Percentiles rank a stretch among this genome's conserved stretches.
phyloP scores from a whole-genome alignment of 37 sponge, comb jelly and placozoan species.

The Amphimedon queenslandica region DNA sequence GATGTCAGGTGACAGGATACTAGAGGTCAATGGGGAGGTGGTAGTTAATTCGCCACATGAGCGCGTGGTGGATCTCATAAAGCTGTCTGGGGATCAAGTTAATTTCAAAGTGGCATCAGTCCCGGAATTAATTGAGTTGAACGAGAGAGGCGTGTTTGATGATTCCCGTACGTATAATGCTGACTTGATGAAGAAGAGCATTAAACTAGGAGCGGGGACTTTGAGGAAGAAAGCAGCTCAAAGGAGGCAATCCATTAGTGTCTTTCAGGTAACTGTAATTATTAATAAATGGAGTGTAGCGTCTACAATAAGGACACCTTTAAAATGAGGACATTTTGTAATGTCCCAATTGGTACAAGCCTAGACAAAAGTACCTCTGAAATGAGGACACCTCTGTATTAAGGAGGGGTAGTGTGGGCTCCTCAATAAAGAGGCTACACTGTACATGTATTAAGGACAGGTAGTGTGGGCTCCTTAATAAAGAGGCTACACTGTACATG shows the following conservation, averaged over 20 bases:
- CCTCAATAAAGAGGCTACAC: too few species aligned
- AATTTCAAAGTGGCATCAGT: conserved; percentile 67
- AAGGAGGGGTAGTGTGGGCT: too few species aligned
- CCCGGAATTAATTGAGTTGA: conserved; percentile 82
- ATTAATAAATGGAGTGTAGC: too few species aligned
- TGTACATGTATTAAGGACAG: too few species aligned
- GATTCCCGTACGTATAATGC: not conserved
- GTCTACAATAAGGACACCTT: too few species aligned
- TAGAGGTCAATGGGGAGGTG: conserved; percentile 82
- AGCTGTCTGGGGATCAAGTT: conserved; percentile 56
- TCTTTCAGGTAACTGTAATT: conserved; percentile 2
- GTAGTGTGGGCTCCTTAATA: too few species aligned
- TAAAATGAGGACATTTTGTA: too few species aligned
- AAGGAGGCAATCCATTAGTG: not conserved
- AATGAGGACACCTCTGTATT: too few species aligned
- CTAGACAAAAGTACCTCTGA: too few species aligned
- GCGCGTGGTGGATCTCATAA: conserved; percentile 84
- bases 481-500: too few species aligned
- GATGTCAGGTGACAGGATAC: conserved; percentile 84
- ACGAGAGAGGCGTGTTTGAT: conserved; percentile 66
- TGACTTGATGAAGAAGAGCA: conserved; percentile 10
- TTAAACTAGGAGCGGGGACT: conserved; percentile 25
- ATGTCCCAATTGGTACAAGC: too few species aligned
- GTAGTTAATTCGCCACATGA: conserved; percentile 82
- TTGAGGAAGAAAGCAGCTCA: conserved; percentile 22